These are phyloP conservation scores for Cladopsammia gracilis DNA, from an alignment of 64 coral and sea anemone genomes.

Conservation along the genomic window DNA sequence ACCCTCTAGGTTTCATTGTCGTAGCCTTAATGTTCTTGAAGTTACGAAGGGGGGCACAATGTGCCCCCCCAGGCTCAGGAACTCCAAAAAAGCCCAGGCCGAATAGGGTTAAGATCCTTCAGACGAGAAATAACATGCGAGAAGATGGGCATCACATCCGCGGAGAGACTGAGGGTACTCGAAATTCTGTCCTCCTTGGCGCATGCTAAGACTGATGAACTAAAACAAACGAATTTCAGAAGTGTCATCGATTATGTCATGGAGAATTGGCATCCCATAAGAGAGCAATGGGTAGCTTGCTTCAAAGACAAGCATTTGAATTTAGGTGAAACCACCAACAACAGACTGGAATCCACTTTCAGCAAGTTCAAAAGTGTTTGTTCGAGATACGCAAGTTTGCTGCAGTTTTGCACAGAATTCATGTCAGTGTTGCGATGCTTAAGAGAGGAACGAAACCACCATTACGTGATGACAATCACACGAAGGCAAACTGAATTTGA, in stretches of 20 bases:
- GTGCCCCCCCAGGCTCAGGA: too few relatives aligned
- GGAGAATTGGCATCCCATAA: slow-evolving; percentile 74
- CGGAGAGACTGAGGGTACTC: slow-evolving; percentile 39
- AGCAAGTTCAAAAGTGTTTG: slow-evolving; percentile 74
- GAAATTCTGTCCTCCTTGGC: slow-evolving; percentile 51
- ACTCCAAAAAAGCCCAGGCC: too few relatives aligned
- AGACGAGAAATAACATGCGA: slow-evolving; percentile 63
- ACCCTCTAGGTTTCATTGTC: too few relatives aligned
- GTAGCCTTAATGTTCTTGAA: too few relatives aligned
- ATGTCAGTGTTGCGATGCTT: slow-evolving; percentile 18
- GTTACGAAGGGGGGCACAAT: too few relatives aligned
- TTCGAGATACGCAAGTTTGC: slow-evolving; percentile 57
- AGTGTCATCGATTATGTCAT: slow-evolving; percentile 63
- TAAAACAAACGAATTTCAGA: slow-evolving; percentile 61
- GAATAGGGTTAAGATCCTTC: slow-evolving; percentile 58
- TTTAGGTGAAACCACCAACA: slow-evolving; percentile 70
- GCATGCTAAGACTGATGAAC: slow-evolving; percentile 3
- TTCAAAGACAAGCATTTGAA: slow-evolving; percentile 60
- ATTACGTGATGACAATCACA: slow-evolving; percentile 50
- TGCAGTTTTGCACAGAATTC: slow-evolving; percentile 73
- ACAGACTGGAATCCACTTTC: slow-evolving; percentile 65
- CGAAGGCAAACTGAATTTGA: background rate
- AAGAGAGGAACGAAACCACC: slow-evolving; percentile 48
- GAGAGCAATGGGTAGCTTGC: slow-evolving; percentile 71
- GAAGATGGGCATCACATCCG: slow-evolving; percentile 62